Evolutionary conservation across 2,113 vertebrate genomes (phyloP).

Genomic region (Laticauda laticaudata): DNA sequence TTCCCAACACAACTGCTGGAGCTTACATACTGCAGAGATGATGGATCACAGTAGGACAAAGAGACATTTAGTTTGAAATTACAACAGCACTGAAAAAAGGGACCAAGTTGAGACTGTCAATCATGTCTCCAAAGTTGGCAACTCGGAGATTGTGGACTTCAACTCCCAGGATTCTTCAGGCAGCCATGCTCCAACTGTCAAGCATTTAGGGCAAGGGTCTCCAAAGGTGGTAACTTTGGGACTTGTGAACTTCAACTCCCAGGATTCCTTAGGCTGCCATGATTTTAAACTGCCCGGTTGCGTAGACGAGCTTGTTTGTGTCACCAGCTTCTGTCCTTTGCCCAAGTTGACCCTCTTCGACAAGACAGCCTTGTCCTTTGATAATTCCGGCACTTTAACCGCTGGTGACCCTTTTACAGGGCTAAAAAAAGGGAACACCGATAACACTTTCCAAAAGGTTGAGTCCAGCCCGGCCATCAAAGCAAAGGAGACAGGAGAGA

Average conservation of each 20-base stretch:
- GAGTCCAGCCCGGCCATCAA: not conserved
- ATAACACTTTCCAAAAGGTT: not conserved
- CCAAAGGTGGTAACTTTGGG: too few relatives aligned
- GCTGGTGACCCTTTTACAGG: not conserved
- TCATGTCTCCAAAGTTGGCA: too few relatives aligned
- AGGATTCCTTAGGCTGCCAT: not conserved
- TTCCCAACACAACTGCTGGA: too few relatives aligned
- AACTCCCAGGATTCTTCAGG: too few relatives aligned
- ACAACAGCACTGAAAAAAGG: too few relatives aligned
- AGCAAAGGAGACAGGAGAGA: not conserved
- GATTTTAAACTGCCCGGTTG: not conserved
- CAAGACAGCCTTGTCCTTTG: not conserved
- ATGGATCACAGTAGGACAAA: too few relatives aligned
- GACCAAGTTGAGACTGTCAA: too few relatives aligned
- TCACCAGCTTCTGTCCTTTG: not conserved
- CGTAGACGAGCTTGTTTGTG: not conserved
- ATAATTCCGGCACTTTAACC: not conserved
- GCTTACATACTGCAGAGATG: too few relatives aligned
- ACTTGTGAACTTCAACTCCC: too few relatives aligned
- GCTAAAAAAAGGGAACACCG: not conserved
- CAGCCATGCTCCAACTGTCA: too few relatives aligned
- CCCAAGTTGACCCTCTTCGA: not conserved
- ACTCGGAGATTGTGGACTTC: too few relatives aligned
- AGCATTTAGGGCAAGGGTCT: not conserved
- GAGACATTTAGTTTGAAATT: too few relatives aligned